Percentiles rank a stretch among this genome's conserved stretches.
Conservation (phyloP, 2,113 vertebrate species). For the Crypturellus undulatus region DNA sequence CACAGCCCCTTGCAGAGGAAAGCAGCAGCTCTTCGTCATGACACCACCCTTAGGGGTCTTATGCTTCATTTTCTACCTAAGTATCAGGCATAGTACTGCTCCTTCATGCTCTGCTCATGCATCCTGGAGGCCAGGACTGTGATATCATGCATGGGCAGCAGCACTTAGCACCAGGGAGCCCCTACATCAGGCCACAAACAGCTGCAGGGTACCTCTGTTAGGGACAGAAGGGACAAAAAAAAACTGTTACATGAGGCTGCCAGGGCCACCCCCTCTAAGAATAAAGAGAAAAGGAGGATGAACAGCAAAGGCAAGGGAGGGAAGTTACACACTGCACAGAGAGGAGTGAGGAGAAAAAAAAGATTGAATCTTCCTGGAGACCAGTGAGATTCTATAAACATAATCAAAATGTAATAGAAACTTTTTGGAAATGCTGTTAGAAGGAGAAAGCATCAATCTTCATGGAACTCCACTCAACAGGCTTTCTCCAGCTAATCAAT, state of each 20-base stretch:
- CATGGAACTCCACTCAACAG: slow-evolving; percentile 88
- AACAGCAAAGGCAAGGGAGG: slow-evolving; percentile 56
- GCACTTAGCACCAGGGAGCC: neutral
- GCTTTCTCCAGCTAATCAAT: slow-evolving; percentile 88
- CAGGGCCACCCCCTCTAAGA: neutral
- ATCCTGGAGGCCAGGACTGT: neutral
- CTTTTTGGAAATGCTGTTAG: slow-evolving; percentile 90
- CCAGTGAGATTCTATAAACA: slow-evolving; percentile 88
- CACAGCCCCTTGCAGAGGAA: neutral
- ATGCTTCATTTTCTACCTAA: neutral
- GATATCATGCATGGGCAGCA: neutral
- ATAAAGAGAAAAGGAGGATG: slow-evolving; percentile 49
- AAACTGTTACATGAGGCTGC: neutral
- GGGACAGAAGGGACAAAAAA: neutral
- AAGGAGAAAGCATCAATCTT: slow-evolving; percentile 89
- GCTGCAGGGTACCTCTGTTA: neutral
- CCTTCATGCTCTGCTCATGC: neutral
- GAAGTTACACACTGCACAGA: slow-evolving; percentile 69
- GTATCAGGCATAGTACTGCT: neutral
- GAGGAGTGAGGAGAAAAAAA: slow-evolving; percentile 54
- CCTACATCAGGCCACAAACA: neutral
- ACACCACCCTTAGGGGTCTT: no score
- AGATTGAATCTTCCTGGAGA: slow-evolving; percentile 84
- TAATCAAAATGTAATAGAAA: slow-evolving; percentile 90
- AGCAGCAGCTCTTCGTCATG: neutral